These are phyloP conservation scores for Bombus turneri DNA, from an alignment of 1,140 invertebrate species.

Conservation along the genomic window DNA sequence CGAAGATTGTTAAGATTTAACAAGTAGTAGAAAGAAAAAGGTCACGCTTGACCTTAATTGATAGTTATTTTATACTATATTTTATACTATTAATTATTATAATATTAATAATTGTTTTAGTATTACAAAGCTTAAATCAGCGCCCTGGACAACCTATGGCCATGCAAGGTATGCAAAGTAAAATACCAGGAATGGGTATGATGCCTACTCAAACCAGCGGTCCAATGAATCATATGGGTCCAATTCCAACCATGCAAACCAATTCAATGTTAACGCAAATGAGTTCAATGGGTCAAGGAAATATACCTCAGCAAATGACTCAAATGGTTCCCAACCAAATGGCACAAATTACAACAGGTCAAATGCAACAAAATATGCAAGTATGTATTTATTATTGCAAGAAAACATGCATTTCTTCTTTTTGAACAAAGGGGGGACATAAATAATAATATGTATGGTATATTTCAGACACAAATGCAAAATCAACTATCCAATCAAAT, in stretches of 20 bases:
- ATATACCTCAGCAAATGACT: slow-evolving; percentile 78
- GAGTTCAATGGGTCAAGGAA: slow-evolving; percentile 78
- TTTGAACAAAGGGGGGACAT: slow-evolving; percentile 1
- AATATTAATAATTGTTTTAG: slow-evolving; percentile 67
- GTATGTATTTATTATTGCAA: slow-evolving; percentile 54
- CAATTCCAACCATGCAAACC: slow-evolving; percentile 78
- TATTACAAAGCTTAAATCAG: slow-evolving; percentile 85
- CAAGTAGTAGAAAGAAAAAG: too few relatives aligned
- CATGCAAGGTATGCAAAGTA: slow-evolving; percentile 85
- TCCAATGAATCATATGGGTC: slow-evolving; percentile 78
- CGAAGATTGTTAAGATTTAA: too few relatives aligned
- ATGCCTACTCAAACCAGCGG: slow-evolving; percentile 79
- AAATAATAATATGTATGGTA: not conserved
- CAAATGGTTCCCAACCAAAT: slow-evolving; percentile 78
- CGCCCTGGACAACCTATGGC: slow-evolving; percentile 84
- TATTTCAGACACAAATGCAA: slow-evolving; percentile 78
- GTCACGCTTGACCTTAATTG: too few relatives aligned
- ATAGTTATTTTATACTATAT: not conserved
- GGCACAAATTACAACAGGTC: slow-evolving; percentile 73
- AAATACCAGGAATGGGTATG: slow-evolving; percentile 82
- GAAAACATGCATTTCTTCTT: not conserved
- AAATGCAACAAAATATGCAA: slow-evolving; percentile 79
- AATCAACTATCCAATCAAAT: slow-evolving; percentile 83
- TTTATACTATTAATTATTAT: not conserved
- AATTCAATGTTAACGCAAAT: slow-evolving; percentile 80